Base-by-base conservation (phyloP, 2,888 invertebrate genomes). In the Augiades crinisus region DNA sequence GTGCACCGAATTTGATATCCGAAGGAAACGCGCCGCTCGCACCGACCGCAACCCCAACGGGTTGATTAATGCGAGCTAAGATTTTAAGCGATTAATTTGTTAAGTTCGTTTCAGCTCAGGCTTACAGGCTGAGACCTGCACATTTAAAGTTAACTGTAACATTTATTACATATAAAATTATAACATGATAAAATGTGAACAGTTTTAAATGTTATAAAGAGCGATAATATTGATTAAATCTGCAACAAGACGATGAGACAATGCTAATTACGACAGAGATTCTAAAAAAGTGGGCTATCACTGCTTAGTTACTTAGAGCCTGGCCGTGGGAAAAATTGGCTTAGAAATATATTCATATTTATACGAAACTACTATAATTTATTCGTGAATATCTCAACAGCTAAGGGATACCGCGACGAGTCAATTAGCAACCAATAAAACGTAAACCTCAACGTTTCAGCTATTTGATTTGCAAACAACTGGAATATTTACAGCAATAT, bases 51-150 rank as follows among this genome's bases (percentile, higher is more conserved):
- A 41, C 30, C 49, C 3, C n/a, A n/a, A n/a, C n/a, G n/a, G 34
- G 5, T 24, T 50, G 49, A 50, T 50, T 50, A 50, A 50, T 50
- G 34, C 19, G 24, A 19, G 34, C 34, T 50, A 50, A 41, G 36
- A 33, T 50, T 50, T 50, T 34, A 43, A 34, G 41, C 22, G 27
- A 50, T 50, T 43, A 43, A 50, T 50, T 50, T 50, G 43, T 41
- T 43, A 50, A 50, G 27, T 43, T 17, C 27, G 13, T 5, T 40
- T 16, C 40, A 47, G 40, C 22, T 47, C 31, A 22, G 6, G 22
- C 10, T 41, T 34, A 10, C 40, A 17, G 33, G 10, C 22, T 12
- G 12, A 24, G 5, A 8, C 30, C 12, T 17, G 22, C 6, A 41
- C 12, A 16, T 43, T 31, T 43, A 19, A 10, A 12, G 10, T 31